Evolutionary conservation across 2,113 vertebrate species (phyloP).

Genomic region (Hystrix brachyura): DNA sequence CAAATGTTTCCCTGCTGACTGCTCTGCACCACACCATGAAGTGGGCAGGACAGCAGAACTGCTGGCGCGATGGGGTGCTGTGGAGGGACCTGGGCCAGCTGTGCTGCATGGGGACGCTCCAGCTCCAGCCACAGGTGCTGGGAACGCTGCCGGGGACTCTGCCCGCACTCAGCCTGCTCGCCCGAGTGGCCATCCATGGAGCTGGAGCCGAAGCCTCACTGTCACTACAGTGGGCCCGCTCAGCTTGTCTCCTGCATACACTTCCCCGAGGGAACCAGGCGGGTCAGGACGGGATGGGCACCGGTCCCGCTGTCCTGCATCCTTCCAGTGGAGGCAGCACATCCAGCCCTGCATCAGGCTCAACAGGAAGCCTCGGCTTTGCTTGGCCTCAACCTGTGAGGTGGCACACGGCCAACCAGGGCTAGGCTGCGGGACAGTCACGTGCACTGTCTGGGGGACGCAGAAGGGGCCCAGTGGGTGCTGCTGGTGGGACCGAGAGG

Average conservation of each 20-base stretch:
- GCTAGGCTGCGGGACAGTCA: background rate
- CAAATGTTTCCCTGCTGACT: too few relatives aligned
- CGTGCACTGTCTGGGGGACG: too few relatives aligned
- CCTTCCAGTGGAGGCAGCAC: background rate
- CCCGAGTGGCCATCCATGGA: background rate
- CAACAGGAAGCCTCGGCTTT: background rate
- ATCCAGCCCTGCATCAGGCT: background rate
- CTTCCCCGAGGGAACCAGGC: background rate
- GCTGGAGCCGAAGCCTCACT: background rate
- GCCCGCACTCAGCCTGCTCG: too few relatives aligned
- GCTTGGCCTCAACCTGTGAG: background rate
- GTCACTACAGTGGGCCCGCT: background rate
- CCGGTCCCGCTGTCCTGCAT: background rate
- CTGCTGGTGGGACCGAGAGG: background rate
- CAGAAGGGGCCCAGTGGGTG: background rate
- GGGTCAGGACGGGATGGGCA: background rate
- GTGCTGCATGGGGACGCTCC: background rate
- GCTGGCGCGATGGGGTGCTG: too few relatives aligned
- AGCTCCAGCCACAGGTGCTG: background rate
- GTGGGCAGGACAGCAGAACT: too few relatives aligned
- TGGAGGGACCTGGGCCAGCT: background rate
- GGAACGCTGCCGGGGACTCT: background rate
- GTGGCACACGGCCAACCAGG: background rate
- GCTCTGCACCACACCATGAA: background rate
- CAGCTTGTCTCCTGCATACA: background rate